Conservation (phyloP, 2,888 invertebrate genomes). For the Hemistola chrysoprasaria region DNA sequence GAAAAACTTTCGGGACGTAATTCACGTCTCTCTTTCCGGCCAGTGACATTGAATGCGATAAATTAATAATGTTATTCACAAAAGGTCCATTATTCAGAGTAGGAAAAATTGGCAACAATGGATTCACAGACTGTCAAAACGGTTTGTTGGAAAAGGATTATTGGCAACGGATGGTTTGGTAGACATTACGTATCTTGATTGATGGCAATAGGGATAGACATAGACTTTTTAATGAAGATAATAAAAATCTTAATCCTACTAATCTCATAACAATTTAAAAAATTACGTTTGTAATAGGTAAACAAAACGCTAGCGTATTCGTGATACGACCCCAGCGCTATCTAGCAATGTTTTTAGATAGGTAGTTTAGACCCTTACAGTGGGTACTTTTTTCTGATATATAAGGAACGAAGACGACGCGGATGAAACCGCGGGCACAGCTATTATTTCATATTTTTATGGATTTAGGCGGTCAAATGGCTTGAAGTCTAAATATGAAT, state of each 20-base stretch:
- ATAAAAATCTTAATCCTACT: conserved; percentile 38
- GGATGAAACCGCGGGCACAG: too few relatives aligned
- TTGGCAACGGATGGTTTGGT: conserved; percentile 38
- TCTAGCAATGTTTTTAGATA: too few relatives aligned
- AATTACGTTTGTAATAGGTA: too few relatives aligned
- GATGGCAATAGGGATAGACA: conserved; percentile 29
- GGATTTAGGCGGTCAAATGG: too few relatives aligned
- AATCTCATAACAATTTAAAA: too few relatives aligned
- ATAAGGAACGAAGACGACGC: too few relatives aligned
- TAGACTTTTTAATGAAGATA: conserved; percentile 2
- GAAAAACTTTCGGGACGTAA: neutral
- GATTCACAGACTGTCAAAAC: conserved; percentile 54
- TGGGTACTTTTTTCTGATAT: too few relatives aligned
- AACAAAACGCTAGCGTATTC: too few relatives aligned
- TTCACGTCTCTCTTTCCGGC: neutral
- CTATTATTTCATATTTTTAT: too few relatives aligned
- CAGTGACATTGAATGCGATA: neutral
- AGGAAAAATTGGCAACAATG: conserved; percentile 43
- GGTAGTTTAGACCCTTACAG: too few relatives aligned
- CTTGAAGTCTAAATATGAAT: too few relatives aligned
- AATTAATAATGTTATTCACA: conserved; percentile 6
- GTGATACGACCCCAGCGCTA: too few relatives aligned
- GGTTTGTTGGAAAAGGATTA: conserved; percentile 66
- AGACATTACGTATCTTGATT: conserved; percentile 36
- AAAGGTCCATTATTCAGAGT: conserved; percentile 29